Base-by-base conservation (phyloP, 2,113 vertebrate genomes). In the Entelurus aequoreus region DNA sequence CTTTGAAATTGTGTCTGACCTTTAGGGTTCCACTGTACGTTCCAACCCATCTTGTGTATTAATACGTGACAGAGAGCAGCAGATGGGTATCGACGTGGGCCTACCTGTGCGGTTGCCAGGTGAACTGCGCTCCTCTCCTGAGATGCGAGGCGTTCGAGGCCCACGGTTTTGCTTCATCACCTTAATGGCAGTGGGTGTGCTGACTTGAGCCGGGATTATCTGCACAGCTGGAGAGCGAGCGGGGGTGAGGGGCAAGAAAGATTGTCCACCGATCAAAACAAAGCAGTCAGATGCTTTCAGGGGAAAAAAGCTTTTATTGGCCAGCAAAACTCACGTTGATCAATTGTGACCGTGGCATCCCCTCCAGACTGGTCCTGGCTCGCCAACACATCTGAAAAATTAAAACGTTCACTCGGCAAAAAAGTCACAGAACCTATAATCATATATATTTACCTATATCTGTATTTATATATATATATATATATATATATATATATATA, bases 31-130 rank as follows among this genome's bases (percentile, higher is more conserved):
- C 5, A 12, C 42, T 46, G 9, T 46, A 46, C 42, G 6, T 12
- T 46, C 42, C 42, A 46, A 46, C 10, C 42, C 42, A 42, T 42
- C 2, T 42, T 8, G 7, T 42, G 28, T 9, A 42, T 1, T 9
- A 42, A 42, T 9, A 42, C 40, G 9, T 42, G 40, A 42, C 40
- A 42, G 10, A 42, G 40, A 42, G 40, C 28, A 28, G 10, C 40
- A 42, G 2, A 10, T 9, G 2, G 40, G 5, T 28, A 28, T 28
- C 28, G 28, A 9, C 40, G 8, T 42, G 40, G 46, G 10, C 0
- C 9, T 92, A 99, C 97, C 97, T 90, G 97, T 99, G 79, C 97
- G 93, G 82, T 99, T 98, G 50, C 97, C 97, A 44, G 97, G 97
- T 21, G 97, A 99, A 65, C 97, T 99, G 84, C 96, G 92, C 8